A percentile compares a stretch with the other conserved stretches of the same genome.
Conservation (phyloP, 1,140 invertebrate genomes). For the Nasonia giraulti region DNA sequence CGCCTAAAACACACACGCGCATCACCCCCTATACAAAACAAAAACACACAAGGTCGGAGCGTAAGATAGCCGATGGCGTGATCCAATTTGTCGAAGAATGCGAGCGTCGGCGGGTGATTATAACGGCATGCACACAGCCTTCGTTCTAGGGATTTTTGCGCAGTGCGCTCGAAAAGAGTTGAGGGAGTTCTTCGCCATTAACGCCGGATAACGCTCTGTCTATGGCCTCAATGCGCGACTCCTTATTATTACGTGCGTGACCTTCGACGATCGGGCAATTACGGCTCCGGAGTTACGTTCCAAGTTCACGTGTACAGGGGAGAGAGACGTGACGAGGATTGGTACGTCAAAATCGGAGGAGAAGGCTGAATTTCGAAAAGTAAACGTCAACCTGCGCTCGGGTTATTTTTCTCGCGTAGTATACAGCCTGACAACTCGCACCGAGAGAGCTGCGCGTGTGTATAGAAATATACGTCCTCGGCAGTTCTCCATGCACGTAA, state of each 20-base stretch:
- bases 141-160: constrained; percentile 62
- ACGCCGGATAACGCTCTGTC: neutral
- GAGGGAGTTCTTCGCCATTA: constrained; percentile 70
- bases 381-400: neutral
- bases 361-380: too few species aligned
- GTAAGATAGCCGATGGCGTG: constrained; percentile 64
- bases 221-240: neutral
- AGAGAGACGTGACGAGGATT: neutral
- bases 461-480: neutral
- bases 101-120: constrained; percentile 67
- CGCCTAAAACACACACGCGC: neutral
- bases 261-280: constrained; percentile 1
- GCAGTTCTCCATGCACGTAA: neutral
- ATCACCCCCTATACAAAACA: neutral
- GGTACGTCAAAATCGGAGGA: neutral
- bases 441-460: too few species aligned
- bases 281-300: neutral
- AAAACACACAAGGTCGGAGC: constrained; percentile 7
- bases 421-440: neutral
- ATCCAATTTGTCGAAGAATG: constrained; percentile 74
- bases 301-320: neutral
- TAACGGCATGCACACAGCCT: constrained; percentile 68
- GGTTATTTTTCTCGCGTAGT: neutral
- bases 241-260: constrained; percentile 13
- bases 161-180: constrained; percentile 56